Percentiles rank a stretch among this genome's conserved stretches.
phyloP scores from a whole-genome alignment of 2,888 invertebrate genomes.

The Aporophyla lueneburgensis region DNA sequence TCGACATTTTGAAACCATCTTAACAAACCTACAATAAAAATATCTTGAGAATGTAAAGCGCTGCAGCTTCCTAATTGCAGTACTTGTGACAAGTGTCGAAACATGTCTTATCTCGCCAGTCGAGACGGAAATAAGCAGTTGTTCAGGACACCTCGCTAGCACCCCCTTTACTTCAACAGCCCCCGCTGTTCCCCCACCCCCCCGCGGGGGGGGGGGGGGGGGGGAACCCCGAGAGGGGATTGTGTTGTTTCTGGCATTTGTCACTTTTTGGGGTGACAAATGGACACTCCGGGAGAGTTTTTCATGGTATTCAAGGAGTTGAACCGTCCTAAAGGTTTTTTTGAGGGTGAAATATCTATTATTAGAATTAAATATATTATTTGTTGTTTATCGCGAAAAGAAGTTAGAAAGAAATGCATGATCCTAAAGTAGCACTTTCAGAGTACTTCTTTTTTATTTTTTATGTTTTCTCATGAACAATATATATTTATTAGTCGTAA shows the following conservation, averaged over 20 bases:
- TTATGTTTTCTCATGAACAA: no score
- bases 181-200: no score
- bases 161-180: slow-evolving; percentile 16
- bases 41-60: slow-evolving; percentile 30
- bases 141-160: slow-evolving; percentile 35
- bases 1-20: not conserved
- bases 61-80: slow-evolving; percentile 47
- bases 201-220: no score
- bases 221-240: slow-evolving; percentile 8
- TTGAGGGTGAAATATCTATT: not conserved
- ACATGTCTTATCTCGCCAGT: slow-evolving; percentile 48
- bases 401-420: not conserved
- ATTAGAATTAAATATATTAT: not conserved
- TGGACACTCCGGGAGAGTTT: slow-evolving; percentile 35
- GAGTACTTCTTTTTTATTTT: not conserved
- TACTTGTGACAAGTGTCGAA: slow-evolving; percentile 46
- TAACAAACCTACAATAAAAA: slow-evolving; percentile 26
- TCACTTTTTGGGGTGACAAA: slow-evolving; percentile 35
- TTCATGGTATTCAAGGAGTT: slow-evolving; percentile 1
- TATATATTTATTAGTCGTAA: not conserved
- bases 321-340: not conserved
- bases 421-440: not conserved
- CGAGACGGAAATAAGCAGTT: slow-evolving; percentile 40
- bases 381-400: not conserved
- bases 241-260: slow-evolving; percentile 47